These are phyloP conservation scores for Mesoligia furuncula DNA, from an alignment of 2,888 invertebrate species.

Conservation along the genomic window DNA sequence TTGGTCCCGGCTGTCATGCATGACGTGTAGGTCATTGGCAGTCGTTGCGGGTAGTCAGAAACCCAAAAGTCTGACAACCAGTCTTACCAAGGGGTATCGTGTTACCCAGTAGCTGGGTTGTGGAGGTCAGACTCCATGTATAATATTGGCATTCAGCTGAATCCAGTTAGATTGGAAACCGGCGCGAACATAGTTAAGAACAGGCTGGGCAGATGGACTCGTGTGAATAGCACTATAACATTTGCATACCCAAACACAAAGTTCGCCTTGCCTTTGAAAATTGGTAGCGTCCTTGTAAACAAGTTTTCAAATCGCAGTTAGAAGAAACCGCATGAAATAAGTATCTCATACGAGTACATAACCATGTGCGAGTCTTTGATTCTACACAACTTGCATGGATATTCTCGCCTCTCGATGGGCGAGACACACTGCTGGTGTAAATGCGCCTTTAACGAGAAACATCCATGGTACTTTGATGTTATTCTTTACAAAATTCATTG, in stretches of 20 bases:
- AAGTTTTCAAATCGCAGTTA: background rate
- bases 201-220: background rate
- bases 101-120: no score
- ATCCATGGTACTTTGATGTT: constrained; percentile 29
- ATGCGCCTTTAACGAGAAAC: background rate
- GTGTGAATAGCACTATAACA: background rate
- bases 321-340: background rate
- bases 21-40: no score
- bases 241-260: background rate
- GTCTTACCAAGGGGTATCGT: no score
- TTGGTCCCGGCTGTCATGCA: no score
- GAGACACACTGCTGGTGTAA: background rate
- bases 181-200: no score
- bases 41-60: no score
- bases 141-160: no score
- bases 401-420: background rate
- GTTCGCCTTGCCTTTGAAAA: background rate
- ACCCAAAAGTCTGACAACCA: no score
- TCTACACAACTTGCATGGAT: background rate
- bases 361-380: background rate
- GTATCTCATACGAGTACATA: background rate
- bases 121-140: no score
- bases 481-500: constrained; percentile 44
- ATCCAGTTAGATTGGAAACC: no score
- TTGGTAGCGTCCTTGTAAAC: no score